Conservation (phyloP, 2,797 vertebrate genomes). For the Dermochelys coriacea region DNA sequence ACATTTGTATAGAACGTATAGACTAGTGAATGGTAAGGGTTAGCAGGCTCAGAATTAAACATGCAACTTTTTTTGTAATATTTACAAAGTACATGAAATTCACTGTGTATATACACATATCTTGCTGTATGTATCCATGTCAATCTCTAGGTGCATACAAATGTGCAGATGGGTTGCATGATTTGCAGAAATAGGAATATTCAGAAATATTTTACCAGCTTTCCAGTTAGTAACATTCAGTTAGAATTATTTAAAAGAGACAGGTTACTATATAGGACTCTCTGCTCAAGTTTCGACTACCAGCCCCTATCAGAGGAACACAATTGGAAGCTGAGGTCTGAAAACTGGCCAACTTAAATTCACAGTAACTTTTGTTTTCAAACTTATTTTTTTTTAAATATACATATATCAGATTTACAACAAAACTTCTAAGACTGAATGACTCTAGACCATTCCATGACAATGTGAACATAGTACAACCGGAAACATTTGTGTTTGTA, state of each 20-base stretch:
- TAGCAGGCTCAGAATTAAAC: not conserved
- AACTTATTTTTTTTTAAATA: not conserved
- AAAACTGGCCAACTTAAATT: not conserved
- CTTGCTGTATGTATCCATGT: not conserved
- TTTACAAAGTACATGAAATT: not conserved
- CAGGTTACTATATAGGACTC: not conserved
- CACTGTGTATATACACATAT: not conserved
- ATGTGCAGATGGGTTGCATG: not conserved
- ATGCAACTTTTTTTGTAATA: not conserved
- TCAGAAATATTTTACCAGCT: not conserved
- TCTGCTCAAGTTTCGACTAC: not conserved
- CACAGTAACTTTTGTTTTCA: not conserved
- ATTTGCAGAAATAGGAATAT: not conserved
- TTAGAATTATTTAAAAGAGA: not conserved
- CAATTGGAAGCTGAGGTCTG: not conserved
- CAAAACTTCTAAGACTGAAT: not conserved
- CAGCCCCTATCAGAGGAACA: not conserved
- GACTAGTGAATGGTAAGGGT: not conserved
- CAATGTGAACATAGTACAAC: not conserved
- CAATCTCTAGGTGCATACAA: not conserved
- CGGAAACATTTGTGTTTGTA: not conserved
- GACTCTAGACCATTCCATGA: not conserved
- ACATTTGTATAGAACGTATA: not conserved
- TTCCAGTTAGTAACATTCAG: not conserved
- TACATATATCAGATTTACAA: not conserved